Conservation (phyloP, 2,113 vertebrate genomes). For the Ceyx cyanopectus region DNA sequence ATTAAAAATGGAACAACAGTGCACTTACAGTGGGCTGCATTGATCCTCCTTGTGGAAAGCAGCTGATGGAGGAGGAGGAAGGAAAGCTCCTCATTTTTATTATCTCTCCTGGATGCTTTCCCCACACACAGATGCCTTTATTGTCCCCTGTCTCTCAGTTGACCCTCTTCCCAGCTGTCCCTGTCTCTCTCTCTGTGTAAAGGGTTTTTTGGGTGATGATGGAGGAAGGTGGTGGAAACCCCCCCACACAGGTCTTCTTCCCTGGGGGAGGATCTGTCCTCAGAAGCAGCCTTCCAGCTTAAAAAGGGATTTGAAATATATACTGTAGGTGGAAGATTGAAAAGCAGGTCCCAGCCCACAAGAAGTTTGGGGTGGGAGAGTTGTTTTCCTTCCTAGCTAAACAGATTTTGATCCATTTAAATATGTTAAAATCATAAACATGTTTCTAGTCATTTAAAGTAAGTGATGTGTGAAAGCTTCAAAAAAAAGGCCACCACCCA, state of each 20-base stretch:
- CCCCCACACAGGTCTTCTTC: background rate
- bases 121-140: background rate
- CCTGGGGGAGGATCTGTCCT: fast-evolving
- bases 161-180: background rate
- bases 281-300: background rate
- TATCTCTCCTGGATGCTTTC: background rate
- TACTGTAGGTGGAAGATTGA: constrained; percentile 51
- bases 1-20: constrained; percentile 77
- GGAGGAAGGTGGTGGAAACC: background rate
- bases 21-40: constrained; percentile 69
- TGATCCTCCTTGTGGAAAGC: constrained; percentile 62
- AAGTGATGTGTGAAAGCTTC: constrained; percentile 5
- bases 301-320: constrained; percentile 17
- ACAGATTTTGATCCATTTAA: constrained; percentile 58
- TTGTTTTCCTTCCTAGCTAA: constrained; percentile 44
- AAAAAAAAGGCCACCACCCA: background rate
- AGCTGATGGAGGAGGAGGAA: constrained; percentile 21
- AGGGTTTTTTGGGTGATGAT: background rate
- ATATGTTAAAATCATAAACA: constrained; percentile 27
- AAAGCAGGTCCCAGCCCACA: constrained; percentile 32
- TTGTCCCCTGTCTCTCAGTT: background rate
- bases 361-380: constrained; percentile 42
- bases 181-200: background rate
- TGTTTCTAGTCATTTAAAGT: constrained; percentile 33
- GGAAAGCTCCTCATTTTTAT: background rate